Evolutionary conservation across 2,797 vertebrate species (phyloP).

Genomic region (Sebastes matsubarae): DNA sequence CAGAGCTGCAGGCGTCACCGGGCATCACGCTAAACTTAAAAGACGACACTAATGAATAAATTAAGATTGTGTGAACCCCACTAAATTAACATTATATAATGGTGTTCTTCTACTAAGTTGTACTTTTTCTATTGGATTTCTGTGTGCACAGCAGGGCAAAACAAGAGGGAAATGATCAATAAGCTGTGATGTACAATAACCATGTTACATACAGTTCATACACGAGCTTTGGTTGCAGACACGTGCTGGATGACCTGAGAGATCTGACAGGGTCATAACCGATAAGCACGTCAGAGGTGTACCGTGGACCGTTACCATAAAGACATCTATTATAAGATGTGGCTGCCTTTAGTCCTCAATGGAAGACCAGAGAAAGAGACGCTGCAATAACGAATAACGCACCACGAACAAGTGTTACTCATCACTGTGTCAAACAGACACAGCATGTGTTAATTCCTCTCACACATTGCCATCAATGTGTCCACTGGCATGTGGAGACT

Average conservation of each 20-base stretch:
- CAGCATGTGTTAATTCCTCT: not conserved
- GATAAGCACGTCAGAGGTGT: not conserved
- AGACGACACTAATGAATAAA: constrained; percentile 36
- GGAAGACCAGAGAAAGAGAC: not conserved
- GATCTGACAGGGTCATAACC: not conserved
- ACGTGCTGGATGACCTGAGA: not conserved
- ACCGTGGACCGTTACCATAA: not conserved
- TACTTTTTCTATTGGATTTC: not conserved
- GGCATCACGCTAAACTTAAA: not conserved
- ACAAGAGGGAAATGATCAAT: not conserved
- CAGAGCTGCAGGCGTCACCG: constrained; percentile 4
- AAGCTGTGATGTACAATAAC: not conserved
- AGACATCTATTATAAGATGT: not conserved
- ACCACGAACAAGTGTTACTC: not conserved
- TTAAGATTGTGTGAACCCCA: not conserved
- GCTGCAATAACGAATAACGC: too few relatives aligned
- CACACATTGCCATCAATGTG: not conserved
- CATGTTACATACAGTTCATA: not conserved
- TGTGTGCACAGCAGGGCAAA: not conserved
- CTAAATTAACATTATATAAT: not conserved
- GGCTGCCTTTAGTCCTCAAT: not conserved
- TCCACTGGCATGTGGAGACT: not conserved
- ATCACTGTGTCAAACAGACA: not conserved
- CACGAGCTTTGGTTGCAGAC: not conserved
- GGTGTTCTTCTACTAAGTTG: not conserved